Conservation (phyloP, 2,888 invertebrate genomes). For the Chrysotoxum bicinctum region DNA sequence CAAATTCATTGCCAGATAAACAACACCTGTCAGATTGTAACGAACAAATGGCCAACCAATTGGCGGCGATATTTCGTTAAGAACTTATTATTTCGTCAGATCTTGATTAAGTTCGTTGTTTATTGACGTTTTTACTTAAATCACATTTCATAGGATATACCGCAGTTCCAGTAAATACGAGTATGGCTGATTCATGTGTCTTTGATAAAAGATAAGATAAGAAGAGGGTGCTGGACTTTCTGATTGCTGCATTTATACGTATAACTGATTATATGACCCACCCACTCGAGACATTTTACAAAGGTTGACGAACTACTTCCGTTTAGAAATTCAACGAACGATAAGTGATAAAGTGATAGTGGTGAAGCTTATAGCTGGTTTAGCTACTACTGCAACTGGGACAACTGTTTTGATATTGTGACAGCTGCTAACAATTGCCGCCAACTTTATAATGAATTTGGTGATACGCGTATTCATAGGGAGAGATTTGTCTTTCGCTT, state of each 20-base stretch:
- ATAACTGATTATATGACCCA: not conserved
- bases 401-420: conserved; percentile 14
- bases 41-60: conserved; percentile 6
- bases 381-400: not conserved
- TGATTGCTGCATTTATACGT: not conserved
- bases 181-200: not conserved
- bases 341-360: not conserved
- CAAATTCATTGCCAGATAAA: conserved; percentile 25
- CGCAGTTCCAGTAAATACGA: not conserved
- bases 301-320: conserved; percentile 40
- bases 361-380: not conserved
- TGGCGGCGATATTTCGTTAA: not conserved
- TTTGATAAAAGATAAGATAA: conserved; percentile 22
- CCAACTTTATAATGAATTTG: conserved; percentile 32
- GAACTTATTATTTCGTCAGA: not conserved
- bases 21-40: conserved; percentile 31
- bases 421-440: conserved; percentile 22
- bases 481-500: conserved; percentile 18
- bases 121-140: not conserved
- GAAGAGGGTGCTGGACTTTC: not conserved
- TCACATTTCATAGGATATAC: not conserved
- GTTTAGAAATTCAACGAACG: not conserved
- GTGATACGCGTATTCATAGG: conserved; percentile 16
- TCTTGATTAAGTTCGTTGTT: not conserved
- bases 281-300: not conserved